These are phyloP conservation scores for Adelphocoris suturalis DNA, from an alignment of 2,888 invertebrate species.

Conservation along the genomic window DNA sequence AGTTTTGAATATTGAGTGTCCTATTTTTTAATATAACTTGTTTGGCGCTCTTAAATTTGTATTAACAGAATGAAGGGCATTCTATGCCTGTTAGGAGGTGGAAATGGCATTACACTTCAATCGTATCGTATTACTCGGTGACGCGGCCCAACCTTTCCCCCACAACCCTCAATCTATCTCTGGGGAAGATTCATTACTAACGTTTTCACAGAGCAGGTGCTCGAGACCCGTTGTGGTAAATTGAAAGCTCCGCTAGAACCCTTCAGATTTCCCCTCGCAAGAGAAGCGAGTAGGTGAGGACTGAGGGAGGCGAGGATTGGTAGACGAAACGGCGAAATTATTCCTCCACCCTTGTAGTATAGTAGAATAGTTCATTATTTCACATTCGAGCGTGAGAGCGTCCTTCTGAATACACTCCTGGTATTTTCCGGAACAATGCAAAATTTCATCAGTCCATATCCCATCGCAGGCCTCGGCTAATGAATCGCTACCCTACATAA, in stretches of 20 bases:
- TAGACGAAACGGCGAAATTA: neutral
- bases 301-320: neutral
- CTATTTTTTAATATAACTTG: too few species aligned
- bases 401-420: constrained; percentile 17
- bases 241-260: constrained; percentile 23
- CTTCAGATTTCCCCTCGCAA: neutral
- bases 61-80: too few species aligned
- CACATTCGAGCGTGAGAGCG: constrained; percentile 18
- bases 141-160: neutral
- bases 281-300: too few species aligned
- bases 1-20: too few species aligned
- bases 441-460: constrained; percentile 22
- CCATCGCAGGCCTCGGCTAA: neutral
- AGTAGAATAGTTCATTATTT: constrained; percentile 22
- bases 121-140: constrained; percentile 19
- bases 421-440: constrained; percentile 2
- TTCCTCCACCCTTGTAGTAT: neutral
- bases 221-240: neutral
- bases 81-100: too few species aligned
- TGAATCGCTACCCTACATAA: constrained; percentile 3
- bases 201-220: constrained; percentile 1
- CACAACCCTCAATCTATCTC: neutral
- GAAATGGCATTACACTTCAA: neutral
- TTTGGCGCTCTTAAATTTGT: too few species aligned
- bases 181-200: constrained; percentile 6